phyloP scores from a whole-genome alignment of 1,140 invertebrate genomes.

The Lucilia cuprina region DNA sequence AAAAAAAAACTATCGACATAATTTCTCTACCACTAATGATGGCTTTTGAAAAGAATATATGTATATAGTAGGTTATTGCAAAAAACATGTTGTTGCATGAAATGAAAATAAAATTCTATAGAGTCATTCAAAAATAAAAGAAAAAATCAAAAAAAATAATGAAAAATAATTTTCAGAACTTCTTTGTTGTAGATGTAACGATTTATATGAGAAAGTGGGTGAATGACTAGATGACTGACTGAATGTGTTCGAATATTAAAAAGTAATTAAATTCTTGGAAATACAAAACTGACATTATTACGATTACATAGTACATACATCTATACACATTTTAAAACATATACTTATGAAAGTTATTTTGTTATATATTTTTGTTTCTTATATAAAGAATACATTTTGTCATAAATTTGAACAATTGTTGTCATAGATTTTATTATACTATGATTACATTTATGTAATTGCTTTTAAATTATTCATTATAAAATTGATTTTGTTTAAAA shows the following conservation, averaged over 20 bases:
- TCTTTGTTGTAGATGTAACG: no score
- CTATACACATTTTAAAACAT: no score
- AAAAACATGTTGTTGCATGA: not conserved
- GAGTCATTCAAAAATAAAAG: not conserved
- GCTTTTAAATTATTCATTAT: not conserved
- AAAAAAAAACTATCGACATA: not conserved
- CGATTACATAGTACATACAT: no score
- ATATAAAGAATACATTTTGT: not conserved
- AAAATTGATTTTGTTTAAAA: not conserved
- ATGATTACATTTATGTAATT: not conserved
- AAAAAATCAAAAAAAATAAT: not conserved
- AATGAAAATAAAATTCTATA: not conserved
- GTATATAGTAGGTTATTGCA: not conserved
- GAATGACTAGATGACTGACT: no score
- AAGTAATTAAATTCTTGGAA: not conserved
- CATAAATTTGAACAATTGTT: not conserved
- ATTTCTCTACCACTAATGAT: not conserved
- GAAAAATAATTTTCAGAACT: no score
- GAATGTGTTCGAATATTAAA: not conserved
- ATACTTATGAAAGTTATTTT: no score
- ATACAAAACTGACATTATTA: not conserved
- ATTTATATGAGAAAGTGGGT: no score
- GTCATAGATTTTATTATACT: not conserved
- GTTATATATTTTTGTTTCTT: no score
- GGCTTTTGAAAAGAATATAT: not conserved